phyloP scores from a whole-genome alignment of 2,113 vertebrate genomes.

The Carassius auratus region DNA sequence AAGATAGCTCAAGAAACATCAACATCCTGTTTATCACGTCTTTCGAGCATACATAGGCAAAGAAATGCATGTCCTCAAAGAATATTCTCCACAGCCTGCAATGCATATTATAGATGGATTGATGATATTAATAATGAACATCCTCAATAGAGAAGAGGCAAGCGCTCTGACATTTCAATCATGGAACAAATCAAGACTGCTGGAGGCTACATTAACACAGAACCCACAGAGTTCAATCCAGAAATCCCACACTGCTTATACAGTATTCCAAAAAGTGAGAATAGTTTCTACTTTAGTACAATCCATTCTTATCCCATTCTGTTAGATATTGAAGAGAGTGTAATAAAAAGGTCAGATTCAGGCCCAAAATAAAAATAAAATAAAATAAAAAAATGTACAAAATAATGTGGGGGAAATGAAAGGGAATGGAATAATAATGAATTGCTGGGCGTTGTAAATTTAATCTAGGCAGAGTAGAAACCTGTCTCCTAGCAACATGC shows the following conservation, averaged over 20 bases:
- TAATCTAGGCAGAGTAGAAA: conserved; percentile 34
- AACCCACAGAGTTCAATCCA: not conserved
- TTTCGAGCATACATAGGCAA: not conserved
- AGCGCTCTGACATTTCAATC: not conserved
- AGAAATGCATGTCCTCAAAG: not conserved
- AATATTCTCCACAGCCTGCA: not conserved
- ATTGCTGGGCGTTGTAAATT: conserved; percentile 39
- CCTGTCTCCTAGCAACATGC: conserved; percentile 67
- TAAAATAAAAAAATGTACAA: conserved; percentile 25
- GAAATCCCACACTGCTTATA: conserved; percentile 1
- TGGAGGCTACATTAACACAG: not conserved
- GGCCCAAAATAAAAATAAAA: conserved; percentile 20
- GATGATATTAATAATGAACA: conserved; percentile 18
- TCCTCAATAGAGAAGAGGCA: not conserved
- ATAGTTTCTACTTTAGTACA: not conserved
- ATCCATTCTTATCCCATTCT: conserved; percentile 37
- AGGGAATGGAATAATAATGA: conserved; percentile 52
- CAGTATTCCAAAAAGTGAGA: conserved; percentile 8
- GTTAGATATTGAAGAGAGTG: conserved; percentile 46
- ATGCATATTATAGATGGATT: not conserved
- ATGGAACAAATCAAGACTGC: conserved; percentile 16
- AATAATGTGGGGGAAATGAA: conserved; percentile 57
- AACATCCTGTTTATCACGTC: not conserved
- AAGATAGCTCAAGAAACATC: not conserved
- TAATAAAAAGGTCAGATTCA: conserved; percentile 42